Base-by-base conservation (phyloP, 2,797 vertebrate genomes). In the Lacerta viridis region DNA sequence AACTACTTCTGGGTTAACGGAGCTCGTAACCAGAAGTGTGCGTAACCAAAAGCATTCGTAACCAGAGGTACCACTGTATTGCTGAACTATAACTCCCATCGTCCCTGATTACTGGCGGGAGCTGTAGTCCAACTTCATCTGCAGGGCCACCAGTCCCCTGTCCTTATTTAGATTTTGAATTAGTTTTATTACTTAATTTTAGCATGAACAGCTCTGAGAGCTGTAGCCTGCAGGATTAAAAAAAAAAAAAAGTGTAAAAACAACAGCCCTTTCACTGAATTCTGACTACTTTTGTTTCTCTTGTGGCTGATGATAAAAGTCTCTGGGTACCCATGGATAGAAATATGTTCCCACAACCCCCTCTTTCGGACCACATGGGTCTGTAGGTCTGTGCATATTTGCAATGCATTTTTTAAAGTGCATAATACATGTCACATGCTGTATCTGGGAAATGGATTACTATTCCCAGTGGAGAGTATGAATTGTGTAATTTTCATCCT, bases 391-490 rank as follows among this genome's bases (percentile, higher is more conserved):
- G 15, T 29, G n/a, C 5, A 11, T 61, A 43, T 81, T 87, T 87
- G 89, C 86, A 85, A 91, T 91, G 85, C 10, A 1, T 55, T 66
- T 86, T 72, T 4, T 90, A 66, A 92, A 93, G 88, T 90, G 80
- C 15, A n/a, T 50, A 95, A 85, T 85, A 85, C 71, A 87, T 6
- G 81, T 83, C 85, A 91, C 92, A 90, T 86, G 69, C 84, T 93
- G 89, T 80, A 79, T 89, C 87, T 91, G 88, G 88, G 88, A 94
- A 94, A 94, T 88, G 85, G 92, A 92, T 93, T 93, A 0, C n/a
- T 90, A 94, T 92, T 93, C 92, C 93, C 91, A 90, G 29, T 61
- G 90, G 93, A 80, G 68, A 91, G 92, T 90, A 81, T 20, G 88
- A 93, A 90, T 76, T 80, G 93, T 92, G 91, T 92, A 90, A 86